phyloP scores from a whole-genome alignment of 2,888 invertebrate genomes.

The Parthenolecanium corni region DNA sequence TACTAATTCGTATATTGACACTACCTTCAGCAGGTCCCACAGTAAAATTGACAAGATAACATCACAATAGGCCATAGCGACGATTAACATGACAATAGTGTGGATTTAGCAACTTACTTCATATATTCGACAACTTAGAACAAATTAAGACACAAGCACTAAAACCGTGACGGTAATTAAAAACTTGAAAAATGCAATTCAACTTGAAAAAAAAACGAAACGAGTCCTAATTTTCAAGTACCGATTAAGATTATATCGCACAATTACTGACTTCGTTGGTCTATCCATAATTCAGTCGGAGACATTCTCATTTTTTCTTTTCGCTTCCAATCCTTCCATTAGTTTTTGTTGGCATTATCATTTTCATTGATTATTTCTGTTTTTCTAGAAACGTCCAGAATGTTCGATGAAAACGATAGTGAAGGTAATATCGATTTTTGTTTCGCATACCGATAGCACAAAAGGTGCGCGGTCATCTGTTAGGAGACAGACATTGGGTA shows the following conservation, averaged over 20 bases:
- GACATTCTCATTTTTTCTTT: not conserved
- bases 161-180: not conserved
- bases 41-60: too few species aligned
- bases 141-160: too few species aligned
- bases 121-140: not conserved
- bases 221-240: slow-evolving; percentile 6
- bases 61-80: too few species aligned
- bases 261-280: not conserved
- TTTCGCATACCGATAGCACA: not conserved
- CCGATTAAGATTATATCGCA: slow-evolving; percentile 8
- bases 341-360: slow-evolving; percentile 13
- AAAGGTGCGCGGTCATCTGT: too few species aligned
- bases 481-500: too few species aligned
- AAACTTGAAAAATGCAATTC: not conserved
- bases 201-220: slow-evolving; percentile 10
- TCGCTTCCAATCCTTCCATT: not conserved
- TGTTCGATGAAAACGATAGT: not conserved
- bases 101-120: not conserved
- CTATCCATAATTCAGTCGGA: not conserved
- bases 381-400: slow-evolving; percentile 15
- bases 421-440: not conserved
- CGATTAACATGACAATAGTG: not conserved
- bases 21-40: too few species aligned
- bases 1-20: too few species aligned
- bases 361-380: slow-evolving; percentile 7